These are phyloP conservation scores for Threskiornis aethiopicus DNA, from an alignment of 2,797 vertebrate genomes.

Conservation along the genomic window DNA sequence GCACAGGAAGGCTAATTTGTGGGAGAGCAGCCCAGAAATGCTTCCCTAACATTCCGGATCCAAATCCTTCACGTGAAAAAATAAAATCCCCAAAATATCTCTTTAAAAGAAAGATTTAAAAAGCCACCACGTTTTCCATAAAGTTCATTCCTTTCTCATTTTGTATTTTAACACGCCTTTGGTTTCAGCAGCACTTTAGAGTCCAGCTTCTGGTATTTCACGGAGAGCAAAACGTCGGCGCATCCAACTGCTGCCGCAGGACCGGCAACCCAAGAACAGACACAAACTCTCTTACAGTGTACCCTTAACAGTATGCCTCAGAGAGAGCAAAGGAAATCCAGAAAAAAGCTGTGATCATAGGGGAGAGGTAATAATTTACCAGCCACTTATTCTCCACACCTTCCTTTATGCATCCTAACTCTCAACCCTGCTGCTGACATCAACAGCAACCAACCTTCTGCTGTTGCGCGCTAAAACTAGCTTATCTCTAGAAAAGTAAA, in stretches of 20 bases:
- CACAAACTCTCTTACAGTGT: neutral
- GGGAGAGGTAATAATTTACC: neutral
- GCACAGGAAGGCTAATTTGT: neutral
- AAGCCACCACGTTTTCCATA: neutral
- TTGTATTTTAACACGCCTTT: neutral
- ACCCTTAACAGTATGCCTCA: neutral
- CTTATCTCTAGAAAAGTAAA: neutral
- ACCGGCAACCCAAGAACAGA: fast-evolving
- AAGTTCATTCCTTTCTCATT: neutral
- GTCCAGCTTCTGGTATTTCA: neutral
- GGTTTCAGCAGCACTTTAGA: neutral
- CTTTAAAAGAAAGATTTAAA: neutral
- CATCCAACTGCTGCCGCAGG: neutral
- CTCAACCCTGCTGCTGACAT: neutral
- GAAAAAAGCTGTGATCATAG: neutral
- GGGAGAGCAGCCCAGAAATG: neutral
- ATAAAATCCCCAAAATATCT: neutral
- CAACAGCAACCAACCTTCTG: neutral
- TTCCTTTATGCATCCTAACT: neutral
- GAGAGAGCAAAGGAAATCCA: neutral
- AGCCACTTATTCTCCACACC: neutral
- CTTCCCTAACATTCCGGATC: neutral
- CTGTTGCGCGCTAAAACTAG: neutral
- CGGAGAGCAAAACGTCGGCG: fast-evolving
- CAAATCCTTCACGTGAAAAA: neutral